phyloP scores from a whole-genome alignment of 2,113 vertebrate genomes.

The Apistogramma diplotaenia region DNA sequence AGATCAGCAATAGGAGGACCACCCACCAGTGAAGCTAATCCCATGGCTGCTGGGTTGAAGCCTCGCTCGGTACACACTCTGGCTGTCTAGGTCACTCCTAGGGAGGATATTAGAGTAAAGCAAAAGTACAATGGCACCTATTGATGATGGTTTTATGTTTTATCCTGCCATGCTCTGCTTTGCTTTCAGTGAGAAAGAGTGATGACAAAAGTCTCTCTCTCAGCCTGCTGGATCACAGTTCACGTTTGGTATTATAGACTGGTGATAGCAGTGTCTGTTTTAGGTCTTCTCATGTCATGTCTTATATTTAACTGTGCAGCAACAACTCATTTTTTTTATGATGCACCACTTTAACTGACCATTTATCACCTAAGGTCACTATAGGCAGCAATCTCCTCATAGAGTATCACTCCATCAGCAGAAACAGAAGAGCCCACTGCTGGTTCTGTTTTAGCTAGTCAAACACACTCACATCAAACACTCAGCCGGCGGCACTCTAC shows the following conservation, averaged over 20 bases:
- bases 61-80: constrained; percentile 43
- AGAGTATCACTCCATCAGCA: neutral
- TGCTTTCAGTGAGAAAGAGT: constrained; percentile 28
- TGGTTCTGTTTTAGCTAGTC: constrained; percentile 70
- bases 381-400: constrained; percentile 20
- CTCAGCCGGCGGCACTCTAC: constrained; percentile 39
- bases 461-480: constrained; percentile 67
- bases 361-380: constrained; percentile 43
- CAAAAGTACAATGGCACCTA: constrained; percentile 55
- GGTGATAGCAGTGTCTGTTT: neutral
- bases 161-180: constrained; percentile 32
- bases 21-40: constrained; percentile 65
- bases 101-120: constrained; percentile 50
- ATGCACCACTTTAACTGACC: neutral
- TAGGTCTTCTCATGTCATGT: neutral
- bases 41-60: constrained; percentile 58
- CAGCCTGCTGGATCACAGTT: constrained; percentile 14
- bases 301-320: too few species aligned
- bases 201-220: constrained; percentile 4
- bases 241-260: neutral
- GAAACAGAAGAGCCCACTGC: constrained; percentile 48
- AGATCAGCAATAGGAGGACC: constrained; percentile 56
- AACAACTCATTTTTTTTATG: neutral
- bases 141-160: constrained; percentile 55
- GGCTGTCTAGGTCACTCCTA: constrained; percentile 45